Percentiles rank a stretch among this genome's conserved stretches.
These are phyloP conservation scores for Chironomus tepperi DNA, from an alignment of 1,140 invertebrate genomes.

Conservation along the genomic window DNA sequence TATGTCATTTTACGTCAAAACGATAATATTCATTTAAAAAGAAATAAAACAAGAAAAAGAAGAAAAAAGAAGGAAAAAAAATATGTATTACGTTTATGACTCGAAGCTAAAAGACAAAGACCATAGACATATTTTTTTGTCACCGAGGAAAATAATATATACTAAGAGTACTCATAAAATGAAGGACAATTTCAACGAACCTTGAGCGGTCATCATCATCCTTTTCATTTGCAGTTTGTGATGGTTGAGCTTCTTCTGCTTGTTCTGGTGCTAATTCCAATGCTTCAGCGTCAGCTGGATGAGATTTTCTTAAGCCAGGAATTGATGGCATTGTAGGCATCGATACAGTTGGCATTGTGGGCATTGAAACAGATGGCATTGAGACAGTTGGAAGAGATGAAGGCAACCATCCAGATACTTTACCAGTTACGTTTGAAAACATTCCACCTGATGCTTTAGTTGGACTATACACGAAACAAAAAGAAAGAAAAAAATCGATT, in stretches of 20 bases:
- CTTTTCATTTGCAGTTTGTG: slow-evolving; percentile 47
- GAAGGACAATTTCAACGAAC: slow-evolving; percentile 50
- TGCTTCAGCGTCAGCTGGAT: slow-evolving; percentile 39
- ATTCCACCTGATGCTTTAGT: slow-evolving; percentile 57
- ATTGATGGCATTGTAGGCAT: slow-evolving; percentile 44
- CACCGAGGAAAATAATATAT: slow-evolving; percentile 28
- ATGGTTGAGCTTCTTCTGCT: slow-evolving; percentile 40
- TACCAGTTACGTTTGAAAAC: slow-evolving; percentile 70
- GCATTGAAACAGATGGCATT: slow-evolving; percentile 37
- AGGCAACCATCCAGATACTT: slow-evolving; percentile 70
- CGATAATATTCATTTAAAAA: slow-evolving; percentile 5
- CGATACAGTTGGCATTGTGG: slow-evolving; percentile 36
- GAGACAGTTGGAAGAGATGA: slow-evolving; percentile 49
- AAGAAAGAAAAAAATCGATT: not conserved
- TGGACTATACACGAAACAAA: slow-evolving; percentile 43
- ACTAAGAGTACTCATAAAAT: not conserved
- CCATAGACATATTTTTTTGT: slow-evolving; percentile 37
- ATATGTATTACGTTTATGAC: slow-evolving; percentile 17
- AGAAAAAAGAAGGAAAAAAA: slow-evolving; percentile 27
- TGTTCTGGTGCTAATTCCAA: slow-evolving; percentile 32
- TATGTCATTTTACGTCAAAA: slow-evolving; percentile 7
- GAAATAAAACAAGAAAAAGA: slow-evolving; percentile 25
- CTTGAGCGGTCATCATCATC: slow-evolving; percentile 76
- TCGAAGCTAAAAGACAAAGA: slow-evolving; percentile 25
- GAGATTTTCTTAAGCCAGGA: slow-evolving; percentile 56